These are phyloP conservation scores for Achroia grisella DNA, from an alignment of 1,140 invertebrate genomes.

Conservation along the genomic window DNA sequence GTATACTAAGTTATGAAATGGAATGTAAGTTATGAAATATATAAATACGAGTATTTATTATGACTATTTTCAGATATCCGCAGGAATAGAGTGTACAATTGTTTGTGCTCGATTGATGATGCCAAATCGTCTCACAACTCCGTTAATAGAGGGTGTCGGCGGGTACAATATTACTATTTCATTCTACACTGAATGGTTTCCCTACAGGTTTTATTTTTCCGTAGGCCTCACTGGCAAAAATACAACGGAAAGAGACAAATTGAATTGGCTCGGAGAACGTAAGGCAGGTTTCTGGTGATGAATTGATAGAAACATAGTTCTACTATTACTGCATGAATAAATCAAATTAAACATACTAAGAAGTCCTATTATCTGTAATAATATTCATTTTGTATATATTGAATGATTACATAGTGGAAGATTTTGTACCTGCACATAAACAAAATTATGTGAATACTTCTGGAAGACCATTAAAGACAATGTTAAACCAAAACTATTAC, in stretches of 20 bases:
- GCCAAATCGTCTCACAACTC: slow-evolving; percentile 37
- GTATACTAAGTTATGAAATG: too few species aligned
- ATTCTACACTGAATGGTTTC: slow-evolving; percentile 45
- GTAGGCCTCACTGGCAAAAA: slow-evolving; percentile 47
- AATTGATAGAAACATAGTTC: not conserved
- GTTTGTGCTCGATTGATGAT: slow-evolving; percentile 41
- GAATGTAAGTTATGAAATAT: too few species aligned
- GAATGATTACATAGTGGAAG: too few species aligned
- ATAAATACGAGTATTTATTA: not conserved
- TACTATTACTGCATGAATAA: too few species aligned
- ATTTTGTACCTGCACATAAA: too few species aligned
- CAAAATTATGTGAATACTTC: too few species aligned
- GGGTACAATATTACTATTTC: slow-evolving; percentile 45
- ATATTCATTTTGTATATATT: too few species aligned
- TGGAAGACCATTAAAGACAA: too few species aligned
- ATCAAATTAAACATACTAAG: too few species aligned
- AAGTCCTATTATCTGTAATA: too few species aligned
- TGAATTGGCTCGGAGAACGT: not conserved
- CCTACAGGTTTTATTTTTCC: slow-evolving; percentile 41
- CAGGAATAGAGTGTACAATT: slow-evolving; percentile 47
- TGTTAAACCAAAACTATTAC: too few species aligned
- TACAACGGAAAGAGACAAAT: slow-evolving; percentile 15
- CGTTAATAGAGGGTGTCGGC: slow-evolving; percentile 37
- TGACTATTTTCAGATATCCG: slow-evolving; percentile 36
- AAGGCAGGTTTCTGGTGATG: not conserved